Base-by-base conservation (phyloP, 1,140 invertebrate genomes). In the Neodiprion lecontei region DNA sequence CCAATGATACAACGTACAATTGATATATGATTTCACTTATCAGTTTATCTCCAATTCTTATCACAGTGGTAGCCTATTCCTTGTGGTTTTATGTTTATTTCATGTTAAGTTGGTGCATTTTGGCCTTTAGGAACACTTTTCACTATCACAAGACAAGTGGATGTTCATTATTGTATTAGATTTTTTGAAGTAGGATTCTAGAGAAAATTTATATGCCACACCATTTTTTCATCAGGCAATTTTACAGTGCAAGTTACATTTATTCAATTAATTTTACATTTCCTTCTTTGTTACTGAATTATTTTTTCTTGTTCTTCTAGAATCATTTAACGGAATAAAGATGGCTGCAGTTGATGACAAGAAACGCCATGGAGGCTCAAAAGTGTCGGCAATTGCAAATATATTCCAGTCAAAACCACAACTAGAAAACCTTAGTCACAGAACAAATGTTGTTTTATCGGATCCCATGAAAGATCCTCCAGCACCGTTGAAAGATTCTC, bases 371-470 rank as follows among this genome's bases (percentile, higher is more conserved):
- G 89, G 91, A 79, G 94, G 94, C 81, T 92, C 94, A 78, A 97
- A 97, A 90, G 95, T 96, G 80, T 96, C 95, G 50, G 95, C 96
- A 89, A 96, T 97, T 73, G 95, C 95, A 48, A 96, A 96, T 85
- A 95, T 96, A 83, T 97, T 97, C 87, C 94, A 95, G 89, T 92
- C 91, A 14, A 90, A 90, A 74, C 89, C 89, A n/a, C 87, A 86
- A 76, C 74, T 84, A 66, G 81, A 82, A 81, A 88, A 82, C 87
- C 87, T 85, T 81, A 88, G 77, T 83, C 87, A 87, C 78, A 88
- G 80, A 65, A 80, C 84, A 50, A 87, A 86, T 67, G 81, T 84
- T 40, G 83, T 85, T 70, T 77, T 87, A 48, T 79, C 76, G 17
- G 86, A 87, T 77, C 83, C 83, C 65, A 85, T 87, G 74, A 88